Conservation (phyloP, 2,797 vertebrate species). For the Neopelma chrysocephalum region DNA sequence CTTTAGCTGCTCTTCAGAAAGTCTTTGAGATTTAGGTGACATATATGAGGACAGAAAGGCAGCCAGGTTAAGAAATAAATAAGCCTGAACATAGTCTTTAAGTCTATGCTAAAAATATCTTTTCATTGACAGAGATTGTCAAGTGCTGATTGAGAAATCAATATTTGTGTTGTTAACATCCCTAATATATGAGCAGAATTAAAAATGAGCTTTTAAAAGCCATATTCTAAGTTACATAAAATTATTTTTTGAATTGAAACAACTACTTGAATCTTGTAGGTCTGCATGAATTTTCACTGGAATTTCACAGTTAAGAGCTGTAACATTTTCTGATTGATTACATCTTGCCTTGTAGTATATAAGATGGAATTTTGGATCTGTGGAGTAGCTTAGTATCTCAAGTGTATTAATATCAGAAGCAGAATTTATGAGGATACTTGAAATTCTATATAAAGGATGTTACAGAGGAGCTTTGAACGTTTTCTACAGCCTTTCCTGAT, state of each 20-base stretch:
- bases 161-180: neutral
- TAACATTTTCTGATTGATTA: neutral
- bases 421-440: conserved; percentile 2
- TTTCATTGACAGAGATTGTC: neutral
- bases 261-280: neutral
- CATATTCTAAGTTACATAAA: neutral
- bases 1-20: neutral
- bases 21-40: neutral
- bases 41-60: neutral
- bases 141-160: neutral
- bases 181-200: neutral
- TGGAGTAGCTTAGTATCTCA: neutral
- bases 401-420: neutral
- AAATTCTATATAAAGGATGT: neutral
- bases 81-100: neutral
- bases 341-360: neutral
- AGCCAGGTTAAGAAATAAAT: neutral
- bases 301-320: neutral
- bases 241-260: neutral
- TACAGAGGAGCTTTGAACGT: neutral
- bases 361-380: neutral
- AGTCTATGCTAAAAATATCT: neutral
- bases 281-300: neutral
- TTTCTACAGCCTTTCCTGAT: neutral
- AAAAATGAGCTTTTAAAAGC: neutral